phyloP scores from a whole-genome alignment of 2,888 invertebrate genomes.

The Brenthis daphne region DNA sequence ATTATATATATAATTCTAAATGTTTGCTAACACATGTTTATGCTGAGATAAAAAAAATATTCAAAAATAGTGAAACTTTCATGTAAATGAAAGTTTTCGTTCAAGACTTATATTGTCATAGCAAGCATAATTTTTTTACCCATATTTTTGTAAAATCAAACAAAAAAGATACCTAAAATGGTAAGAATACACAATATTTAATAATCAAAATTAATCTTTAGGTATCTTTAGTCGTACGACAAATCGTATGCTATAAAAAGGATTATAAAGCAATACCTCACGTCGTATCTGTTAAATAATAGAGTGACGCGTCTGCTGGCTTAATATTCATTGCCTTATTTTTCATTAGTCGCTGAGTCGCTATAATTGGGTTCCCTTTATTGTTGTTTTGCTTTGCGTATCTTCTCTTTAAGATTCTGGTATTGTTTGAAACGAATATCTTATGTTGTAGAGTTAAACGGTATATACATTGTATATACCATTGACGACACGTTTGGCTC shows the following conservation, averaged over 20 bases:
- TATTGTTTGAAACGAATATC: neutral
- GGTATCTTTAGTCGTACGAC: neutral
- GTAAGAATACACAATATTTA: no score
- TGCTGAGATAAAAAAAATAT: no score
- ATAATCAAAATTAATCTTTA: neutral
- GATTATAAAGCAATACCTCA: slow-evolving; percentile 45
- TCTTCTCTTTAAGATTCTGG: slow-evolving; percentile 9
- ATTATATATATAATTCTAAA: no score
- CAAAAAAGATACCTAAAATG: no score
- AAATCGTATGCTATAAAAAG: slow-evolving; percentile 5
- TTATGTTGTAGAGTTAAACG: neutral
- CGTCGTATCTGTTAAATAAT: slow-evolving; percentile 47
- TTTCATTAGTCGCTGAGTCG: slow-evolving; percentile 63
- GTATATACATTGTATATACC: no score
- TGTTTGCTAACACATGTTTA: no score
- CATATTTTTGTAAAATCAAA: no score
- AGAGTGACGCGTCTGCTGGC: slow-evolving; percentile 41
- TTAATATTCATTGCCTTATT: slow-evolving; percentile 51
- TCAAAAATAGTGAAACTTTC: no score
- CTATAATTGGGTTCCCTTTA: slow-evolving; percentile 49
- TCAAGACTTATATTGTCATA: no score
- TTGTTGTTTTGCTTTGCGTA: slow-evolving; percentile 27
- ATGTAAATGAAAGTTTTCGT: no score
- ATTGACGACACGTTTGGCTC: no score
- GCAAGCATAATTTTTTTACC: no score